Evolutionary conservation across 2,797 vertebrate species (phyloP).

Genomic region (Alcedo quadribrachys): DNA sequence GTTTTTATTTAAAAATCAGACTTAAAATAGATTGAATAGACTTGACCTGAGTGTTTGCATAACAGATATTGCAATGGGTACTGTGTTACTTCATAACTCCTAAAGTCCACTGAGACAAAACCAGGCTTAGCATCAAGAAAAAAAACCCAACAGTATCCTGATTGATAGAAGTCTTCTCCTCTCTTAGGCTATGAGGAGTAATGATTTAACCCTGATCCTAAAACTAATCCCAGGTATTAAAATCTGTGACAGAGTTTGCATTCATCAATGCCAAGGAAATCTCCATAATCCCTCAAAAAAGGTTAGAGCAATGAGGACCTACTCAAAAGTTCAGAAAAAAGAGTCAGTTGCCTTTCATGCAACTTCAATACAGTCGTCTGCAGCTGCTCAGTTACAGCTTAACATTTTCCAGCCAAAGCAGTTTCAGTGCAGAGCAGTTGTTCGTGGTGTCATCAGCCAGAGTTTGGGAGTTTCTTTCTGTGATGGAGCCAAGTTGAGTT

Average conservation of each 20-base stretch:
- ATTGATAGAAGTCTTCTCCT: not conserved
- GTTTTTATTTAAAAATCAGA: not conserved
- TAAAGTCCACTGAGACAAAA: not conserved
- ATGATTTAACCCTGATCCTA: slow-evolving; percentile 1
- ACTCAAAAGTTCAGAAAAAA: not conserved
- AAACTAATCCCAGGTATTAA: not conserved
- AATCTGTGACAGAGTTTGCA: not conserved
- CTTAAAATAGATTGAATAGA: not conserved
- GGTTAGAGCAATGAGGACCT: not conserved
- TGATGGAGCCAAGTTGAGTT: not conserved
- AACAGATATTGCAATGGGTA: not conserved
- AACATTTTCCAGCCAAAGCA: not conserved
- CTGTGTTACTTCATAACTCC: not conserved
- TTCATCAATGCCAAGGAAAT: not conserved
- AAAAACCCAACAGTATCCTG: not conserved
- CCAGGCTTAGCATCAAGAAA: not conserved
- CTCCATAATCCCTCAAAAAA: not conserved
- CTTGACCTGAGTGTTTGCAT: not conserved
- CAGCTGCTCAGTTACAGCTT: not conserved
- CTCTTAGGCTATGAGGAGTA: not conserved
- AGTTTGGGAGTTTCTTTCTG: not conserved
- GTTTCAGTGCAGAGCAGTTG: not conserved
- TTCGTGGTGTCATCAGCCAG: not conserved
- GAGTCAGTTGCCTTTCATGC: not conserved
- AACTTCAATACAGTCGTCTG: not conserved